Percentiles rank a stretch among this genome's conserved stretches.
phyloP scores from a whole-genome alignment of 2,797 vertebrate genomes.

The Falco peregrinus region DNA sequence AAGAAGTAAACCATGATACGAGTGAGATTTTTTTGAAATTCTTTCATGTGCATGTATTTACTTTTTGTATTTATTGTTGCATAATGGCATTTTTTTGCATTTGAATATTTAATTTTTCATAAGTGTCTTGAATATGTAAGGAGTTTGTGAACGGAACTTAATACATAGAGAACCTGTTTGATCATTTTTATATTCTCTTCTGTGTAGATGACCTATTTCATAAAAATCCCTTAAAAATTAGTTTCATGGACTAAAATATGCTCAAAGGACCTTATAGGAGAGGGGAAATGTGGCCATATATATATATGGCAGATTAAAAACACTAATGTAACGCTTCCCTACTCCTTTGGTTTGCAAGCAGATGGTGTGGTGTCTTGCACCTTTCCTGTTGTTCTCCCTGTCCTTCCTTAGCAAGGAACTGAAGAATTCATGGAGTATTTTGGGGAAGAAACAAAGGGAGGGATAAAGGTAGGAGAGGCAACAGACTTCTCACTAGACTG shows the following conservation, averaged over 20 bases:
- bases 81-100: neutral
- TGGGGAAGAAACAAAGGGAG: neutral
- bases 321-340: neutral
- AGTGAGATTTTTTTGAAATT: neutral
- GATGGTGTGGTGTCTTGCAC: neutral
- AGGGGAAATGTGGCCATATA: neutral
- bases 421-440: neutral
- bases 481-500: neutral
- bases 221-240: neutral
- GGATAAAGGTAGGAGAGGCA: neutral
- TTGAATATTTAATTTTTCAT: neutral
- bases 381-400: neutral
- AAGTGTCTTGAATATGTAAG: neutral
- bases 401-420: neutral
- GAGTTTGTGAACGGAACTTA: neutral
- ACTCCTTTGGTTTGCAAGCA: neutral
- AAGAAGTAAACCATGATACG: neutral
- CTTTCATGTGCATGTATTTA: neutral
- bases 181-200: neutral
- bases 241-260: neutral
- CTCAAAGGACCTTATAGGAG: neutral
- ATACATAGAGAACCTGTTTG: neutral
- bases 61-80: too few species aligned
- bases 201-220: accelerated
- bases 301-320: neutral